A percentile compares a stretch with the other conserved stretches of the same genome.
phyloP scores from a whole-genome alignment of 2,797 vertebrate genomes.

The Sebastes wilsoni region DNA sequence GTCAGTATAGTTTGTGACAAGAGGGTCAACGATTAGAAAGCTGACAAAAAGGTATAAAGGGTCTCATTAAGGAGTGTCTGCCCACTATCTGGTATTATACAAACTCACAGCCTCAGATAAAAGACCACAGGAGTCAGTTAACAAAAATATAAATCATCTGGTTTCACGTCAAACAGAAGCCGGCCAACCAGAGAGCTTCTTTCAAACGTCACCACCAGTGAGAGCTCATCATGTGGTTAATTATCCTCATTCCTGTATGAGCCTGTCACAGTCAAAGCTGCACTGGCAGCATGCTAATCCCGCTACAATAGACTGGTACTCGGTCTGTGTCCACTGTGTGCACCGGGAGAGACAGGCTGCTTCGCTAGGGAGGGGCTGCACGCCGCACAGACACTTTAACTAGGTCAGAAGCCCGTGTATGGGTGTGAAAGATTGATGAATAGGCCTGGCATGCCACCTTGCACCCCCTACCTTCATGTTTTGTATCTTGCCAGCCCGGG shows the following conservation, averaged over 20 bases:
- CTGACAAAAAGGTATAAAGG: slow-evolving; percentile 18
- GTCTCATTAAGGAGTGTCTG: slow-evolving; percentile 8
- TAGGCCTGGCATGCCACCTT: slow-evolving; percentile 78
- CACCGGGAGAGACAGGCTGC: slow-evolving; percentile 61
- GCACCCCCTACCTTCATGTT: slow-evolving; percentile 69
- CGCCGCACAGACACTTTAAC: slow-evolving; percentile 63
- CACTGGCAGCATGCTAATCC: slow-evolving; percentile 66
- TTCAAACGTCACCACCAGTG: slow-evolving; percentile 33
- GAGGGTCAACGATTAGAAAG: slow-evolving; percentile 35
- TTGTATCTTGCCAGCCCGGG: slow-evolving; percentile 62
- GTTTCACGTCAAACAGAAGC: slow-evolving; percentile 12
- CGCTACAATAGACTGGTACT: slow-evolving; percentile 69
- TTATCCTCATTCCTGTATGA: slow-evolving; percentile 63
- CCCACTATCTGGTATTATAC: not conserved
- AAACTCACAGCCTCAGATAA: not conserved
- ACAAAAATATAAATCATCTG: slow-evolving; percentile 28
- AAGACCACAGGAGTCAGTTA: not conserved
- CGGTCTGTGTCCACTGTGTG: slow-evolving; percentile 61
- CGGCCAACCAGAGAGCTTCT: slow-evolving; percentile 32
- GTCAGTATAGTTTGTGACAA: slow-evolving; percentile 33
- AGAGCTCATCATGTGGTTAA: slow-evolving; percentile 62
- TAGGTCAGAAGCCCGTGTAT: slow-evolving; percentile 77
- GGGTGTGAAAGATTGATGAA: slow-evolving; percentile 79
- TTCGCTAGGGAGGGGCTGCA: slow-evolving; percentile 51
- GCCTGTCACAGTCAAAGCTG: slow-evolving; percentile 53